Conservation (phyloP, 2,888 invertebrate species). For the Calliopum simillimum region DNA sequence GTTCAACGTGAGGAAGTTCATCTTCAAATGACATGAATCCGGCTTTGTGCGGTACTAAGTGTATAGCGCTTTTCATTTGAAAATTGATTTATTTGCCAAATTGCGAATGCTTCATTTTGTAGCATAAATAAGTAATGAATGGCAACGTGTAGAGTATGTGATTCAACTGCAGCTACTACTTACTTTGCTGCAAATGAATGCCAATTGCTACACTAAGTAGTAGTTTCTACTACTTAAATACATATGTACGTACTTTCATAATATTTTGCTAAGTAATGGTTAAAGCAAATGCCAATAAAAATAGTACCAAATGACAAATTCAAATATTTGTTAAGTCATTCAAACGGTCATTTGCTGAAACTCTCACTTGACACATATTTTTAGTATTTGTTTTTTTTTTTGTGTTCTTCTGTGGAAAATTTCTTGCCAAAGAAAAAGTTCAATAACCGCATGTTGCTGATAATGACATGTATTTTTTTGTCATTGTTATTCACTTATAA, state of each 20-base stretch:
- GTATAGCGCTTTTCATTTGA: conserved; percentile 26
- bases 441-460: too few relatives aligned
- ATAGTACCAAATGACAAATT: not conserved
- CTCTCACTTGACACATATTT: not conserved
- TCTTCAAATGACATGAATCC: not conserved
- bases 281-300: not conserved
- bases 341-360: conserved; percentile 16
- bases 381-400: too few relatives aligned
- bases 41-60: too few relatives aligned
- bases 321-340: not conserved
- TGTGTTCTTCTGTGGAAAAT: too few relatives aligned
- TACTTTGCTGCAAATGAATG: too few relatives aligned
- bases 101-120: conserved; percentile 20
- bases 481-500: too few relatives aligned
- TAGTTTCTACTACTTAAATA: not conserved
- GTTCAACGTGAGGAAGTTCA: not conserved
- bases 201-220: not conserved
- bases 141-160: not conserved
- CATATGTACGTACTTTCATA: too few relatives aligned
- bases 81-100: conserved; percentile 29
- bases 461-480: too few relatives aligned
- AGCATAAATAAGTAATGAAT: conserved; percentile 21
- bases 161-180: too few relatives aligned
- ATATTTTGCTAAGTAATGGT: conserved; percentile 19
- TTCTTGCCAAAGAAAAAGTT: too few relatives aligned